Conservation (phyloP, 2,888 invertebrate species). For the Azorinus chamasolen region DNA sequence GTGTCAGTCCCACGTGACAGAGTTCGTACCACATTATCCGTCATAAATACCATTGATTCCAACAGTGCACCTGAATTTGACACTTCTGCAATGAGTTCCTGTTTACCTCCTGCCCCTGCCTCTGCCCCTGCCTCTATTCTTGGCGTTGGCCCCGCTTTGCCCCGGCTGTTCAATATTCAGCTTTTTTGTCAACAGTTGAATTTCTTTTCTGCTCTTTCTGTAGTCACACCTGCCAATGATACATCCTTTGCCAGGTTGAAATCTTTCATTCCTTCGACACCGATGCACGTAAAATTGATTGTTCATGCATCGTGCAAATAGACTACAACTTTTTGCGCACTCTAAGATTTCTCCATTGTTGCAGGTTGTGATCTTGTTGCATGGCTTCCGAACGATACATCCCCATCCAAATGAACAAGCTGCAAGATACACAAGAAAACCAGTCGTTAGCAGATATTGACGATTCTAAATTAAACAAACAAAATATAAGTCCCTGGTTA, state of each 20-base stretch:
- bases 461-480: no score
- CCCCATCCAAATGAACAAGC: slow-evolving; percentile 56
- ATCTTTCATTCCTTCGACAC: slow-evolving; percentile 50
- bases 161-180: neutral
- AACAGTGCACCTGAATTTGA: no score
- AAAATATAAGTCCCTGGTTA: no score
- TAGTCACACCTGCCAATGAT: slow-evolving; percentile 43
- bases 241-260: slow-evolving; percentile 30
- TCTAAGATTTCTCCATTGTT: slow-evolving; percentile 13
- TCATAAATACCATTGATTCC: no score
- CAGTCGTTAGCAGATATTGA: neutral
- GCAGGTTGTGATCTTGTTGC: slow-evolving; percentile 31
- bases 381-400: slow-evolving; percentile 53
- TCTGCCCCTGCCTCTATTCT: neutral
- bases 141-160: neutral
- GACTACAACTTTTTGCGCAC: slow-evolving; percentile 51
- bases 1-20: no score
- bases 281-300: slow-evolving; percentile 48
- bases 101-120: neutral
- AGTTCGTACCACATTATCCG: no score
- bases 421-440: slow-evolving; percentile 21
- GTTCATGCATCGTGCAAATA: slow-evolving; percentile 56
- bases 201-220: neutral
- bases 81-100: no score
- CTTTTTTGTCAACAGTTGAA: no score